Conservation (phyloP, 2,888 invertebrate species). For the Brassicogethes aeneus region DNA sequence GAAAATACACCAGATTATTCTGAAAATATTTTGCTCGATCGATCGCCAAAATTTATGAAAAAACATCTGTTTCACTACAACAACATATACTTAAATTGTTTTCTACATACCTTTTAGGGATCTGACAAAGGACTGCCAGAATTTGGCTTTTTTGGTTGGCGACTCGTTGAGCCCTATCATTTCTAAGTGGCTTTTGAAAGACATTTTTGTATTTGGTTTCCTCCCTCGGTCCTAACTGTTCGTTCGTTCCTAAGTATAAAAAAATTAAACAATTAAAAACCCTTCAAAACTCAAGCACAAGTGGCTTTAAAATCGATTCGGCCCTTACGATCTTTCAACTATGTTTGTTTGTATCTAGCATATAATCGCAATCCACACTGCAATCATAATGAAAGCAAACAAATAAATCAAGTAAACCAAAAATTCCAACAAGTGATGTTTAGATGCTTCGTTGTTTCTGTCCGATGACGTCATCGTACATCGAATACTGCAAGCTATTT, state of each 20-base stretch:
- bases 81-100: too few relatives aligned
- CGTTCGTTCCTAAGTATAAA: constrained; percentile 51
- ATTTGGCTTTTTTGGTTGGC: constrained; percentile 86
- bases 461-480: too few relatives aligned
- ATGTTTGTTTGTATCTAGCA: constrained; percentile 17
- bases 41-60: too few relatives aligned
- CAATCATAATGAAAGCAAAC: constrained; percentile 27
- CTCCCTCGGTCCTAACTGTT: constrained; percentile 40
- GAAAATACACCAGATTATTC: too few relatives aligned
- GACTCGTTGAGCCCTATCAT: constrained; percentile 91
- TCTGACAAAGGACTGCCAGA: constrained; percentile 89
- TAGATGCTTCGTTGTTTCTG: not conserved
- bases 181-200: constrained; percentile 87
- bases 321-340: not conserved
- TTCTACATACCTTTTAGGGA: constrained; percentile 80
- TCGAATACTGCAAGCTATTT: too few relatives aligned
- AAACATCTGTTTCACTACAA: too few relatives aligned
- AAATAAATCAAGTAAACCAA: constrained; percentile 30
- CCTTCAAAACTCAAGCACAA: not conserved
- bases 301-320: not conserved
- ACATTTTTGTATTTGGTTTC: constrained; percentile 57
- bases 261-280: constrained; percentile 5
- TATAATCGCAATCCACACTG: constrained; percentile 29
- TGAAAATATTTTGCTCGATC: too few relatives aligned
- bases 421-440: constrained; percentile 17